Percentiles rank a stretch among this genome's conserved stretches.
phyloP scores from a whole-genome alignment of 2,113 vertebrate species.

The Cyanoderma ruficeps region DNA sequence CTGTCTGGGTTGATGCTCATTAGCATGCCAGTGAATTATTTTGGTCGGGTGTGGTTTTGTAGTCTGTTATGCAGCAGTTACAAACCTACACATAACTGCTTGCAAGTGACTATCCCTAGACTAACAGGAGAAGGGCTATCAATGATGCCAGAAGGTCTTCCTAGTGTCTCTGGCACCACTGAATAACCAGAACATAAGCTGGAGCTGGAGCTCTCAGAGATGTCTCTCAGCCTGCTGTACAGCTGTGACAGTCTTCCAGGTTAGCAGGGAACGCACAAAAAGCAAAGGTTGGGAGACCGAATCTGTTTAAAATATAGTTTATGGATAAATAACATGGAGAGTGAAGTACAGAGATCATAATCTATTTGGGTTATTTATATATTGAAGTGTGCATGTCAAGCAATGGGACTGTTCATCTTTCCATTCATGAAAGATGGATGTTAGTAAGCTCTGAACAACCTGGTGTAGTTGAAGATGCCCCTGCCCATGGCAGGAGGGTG shows the following conservation, averaged over 20 bases:
- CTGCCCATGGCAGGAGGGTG: background rate
- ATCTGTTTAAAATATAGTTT: background rate
- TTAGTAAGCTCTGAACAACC: background rate
- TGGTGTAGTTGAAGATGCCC: background rate
- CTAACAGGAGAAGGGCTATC: background rate
- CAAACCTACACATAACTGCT: background rate
- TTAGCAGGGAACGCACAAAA: background rate
- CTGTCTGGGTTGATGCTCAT: background rate
- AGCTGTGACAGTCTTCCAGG: background rate
- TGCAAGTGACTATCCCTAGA: background rate
- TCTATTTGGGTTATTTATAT: background rate
- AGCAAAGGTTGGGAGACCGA: background rate
- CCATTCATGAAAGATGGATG: background rate
- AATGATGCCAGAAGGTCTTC: background rate
- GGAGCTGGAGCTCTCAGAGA: background rate
- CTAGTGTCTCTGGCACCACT: background rate
- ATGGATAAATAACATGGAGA: background rate
- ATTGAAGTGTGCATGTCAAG: background rate
- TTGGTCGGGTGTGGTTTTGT: background rate
- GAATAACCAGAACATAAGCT: background rate
- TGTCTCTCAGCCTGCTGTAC: background rate
- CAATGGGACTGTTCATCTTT: background rate
- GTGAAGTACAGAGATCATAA: background rate
- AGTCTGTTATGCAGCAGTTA: conserved; percentile 9
- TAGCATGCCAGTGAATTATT: background rate